Evolutionary conservation across 2,797 vertebrate genomes (phyloP).

Genomic region (Anguilla anguilla): DNA sequence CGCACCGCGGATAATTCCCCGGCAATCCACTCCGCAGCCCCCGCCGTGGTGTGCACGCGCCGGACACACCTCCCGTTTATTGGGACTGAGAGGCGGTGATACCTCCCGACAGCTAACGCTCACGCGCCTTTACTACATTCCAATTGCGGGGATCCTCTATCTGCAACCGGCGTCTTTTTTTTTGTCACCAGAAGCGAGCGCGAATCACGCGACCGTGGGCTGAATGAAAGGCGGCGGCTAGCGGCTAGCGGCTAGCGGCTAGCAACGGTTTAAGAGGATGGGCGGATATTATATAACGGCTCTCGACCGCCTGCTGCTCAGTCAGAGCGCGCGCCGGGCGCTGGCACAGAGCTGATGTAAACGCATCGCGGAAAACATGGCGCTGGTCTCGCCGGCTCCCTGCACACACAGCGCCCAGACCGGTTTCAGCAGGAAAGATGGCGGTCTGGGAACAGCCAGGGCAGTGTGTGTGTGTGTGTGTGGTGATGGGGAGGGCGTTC

Average conservation of each 20-base stretch:
- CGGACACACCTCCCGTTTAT: neutral
- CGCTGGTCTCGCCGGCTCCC: neutral
- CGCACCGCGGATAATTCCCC: neutral
- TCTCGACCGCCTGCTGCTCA: neutral
- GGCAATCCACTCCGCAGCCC: neutral
- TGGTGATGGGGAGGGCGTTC: neutral
- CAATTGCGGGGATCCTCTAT: neutral
- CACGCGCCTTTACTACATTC: neutral
- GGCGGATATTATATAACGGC: neutral
- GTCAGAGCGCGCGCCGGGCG: neutral
- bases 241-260: neutral
- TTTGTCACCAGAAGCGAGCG: neutral
- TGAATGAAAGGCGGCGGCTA: neutral
- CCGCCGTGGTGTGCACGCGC: neutral
- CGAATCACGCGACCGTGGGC: neutral
- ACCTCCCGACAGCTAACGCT: neutral
- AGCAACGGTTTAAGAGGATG: neutral
- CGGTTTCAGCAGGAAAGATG: slow-evolving; percentile 9
- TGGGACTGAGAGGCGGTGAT: slow-evolving; percentile 7
- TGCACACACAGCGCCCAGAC: neutral
- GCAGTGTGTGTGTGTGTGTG: neutral
- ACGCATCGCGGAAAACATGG: neutral
- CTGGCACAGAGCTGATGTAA: neutral
- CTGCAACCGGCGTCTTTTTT: neutral
- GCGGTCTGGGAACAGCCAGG: neutral